A percentile compares a stretch with the other conserved stretches of the same genome.
These are phyloP conservation scores for Apotomis betuletana DNA, from an alignment of 2,888 invertebrate species.

Conservation along the genomic window DNA sequence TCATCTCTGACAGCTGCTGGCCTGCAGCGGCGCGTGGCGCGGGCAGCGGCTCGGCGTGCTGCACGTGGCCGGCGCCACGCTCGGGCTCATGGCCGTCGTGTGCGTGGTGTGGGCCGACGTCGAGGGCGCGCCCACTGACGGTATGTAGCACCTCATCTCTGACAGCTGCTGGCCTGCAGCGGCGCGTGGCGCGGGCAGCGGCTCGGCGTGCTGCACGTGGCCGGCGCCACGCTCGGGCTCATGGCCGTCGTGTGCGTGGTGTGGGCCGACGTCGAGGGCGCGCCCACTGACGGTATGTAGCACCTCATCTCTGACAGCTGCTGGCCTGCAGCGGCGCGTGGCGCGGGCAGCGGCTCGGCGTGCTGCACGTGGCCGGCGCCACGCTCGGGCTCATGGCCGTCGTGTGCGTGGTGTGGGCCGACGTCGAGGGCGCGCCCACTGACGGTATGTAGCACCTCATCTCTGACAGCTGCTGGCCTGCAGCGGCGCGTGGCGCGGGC, in stretches of 20 bases:
- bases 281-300: conserved; percentile 83
- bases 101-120: conserved; percentile 93
- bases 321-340: conserved; percentile 92
- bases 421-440: conserved; percentile 88
- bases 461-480: conserved; percentile 91
- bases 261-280: conserved; percentile 91
- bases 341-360: conserved; percentile 88
- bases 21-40: conserved; percentile 91
- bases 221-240: conserved; percentile 90
- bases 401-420: conserved; percentile 92
- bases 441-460: conserved; percentile 69
- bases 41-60: conserved; percentile 89
- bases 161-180: conserved; percentile 92
- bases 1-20: conserved; percentile 87
- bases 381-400: conserved; percentile 91
- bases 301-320: conserved; percentile 84
- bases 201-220: conserved; percentile 89
- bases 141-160: conserved; percentile 63
- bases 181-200: conserved; percentile 90
- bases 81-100: conserved; percentile 92
- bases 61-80: conserved; percentile 90
- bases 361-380: conserved; percentile 91
- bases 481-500: conserved; percentile 90
- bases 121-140: conserved; percentile 86
- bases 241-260: conserved; percentile 93